Evolutionary conservation across 2,888 invertebrate genomes (phyloP), one percentile per base, ranked within the genome.

Genomic region (Orthosia incerta): DNA sequence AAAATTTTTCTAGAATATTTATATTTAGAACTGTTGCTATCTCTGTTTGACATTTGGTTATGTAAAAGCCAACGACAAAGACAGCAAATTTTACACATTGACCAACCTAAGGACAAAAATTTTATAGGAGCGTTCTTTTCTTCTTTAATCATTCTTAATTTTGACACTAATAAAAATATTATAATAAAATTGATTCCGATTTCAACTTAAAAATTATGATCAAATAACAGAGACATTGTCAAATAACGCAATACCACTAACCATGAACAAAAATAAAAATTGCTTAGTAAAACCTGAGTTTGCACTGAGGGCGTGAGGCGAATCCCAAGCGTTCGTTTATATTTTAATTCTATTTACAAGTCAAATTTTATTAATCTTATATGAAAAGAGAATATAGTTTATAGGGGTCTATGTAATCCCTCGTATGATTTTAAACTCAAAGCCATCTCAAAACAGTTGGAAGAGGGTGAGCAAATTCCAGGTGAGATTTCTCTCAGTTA

Each of bases 1-100:
- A 74, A 68, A 76, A 55, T 12, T 60, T 71, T 91, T 92, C 91
- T 92, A 92, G 91, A 93, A 93, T 84, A 65, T 91, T 93, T 89
- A 91, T 91, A 91, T 87, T 86, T 90, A 83, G 91, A 92, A 7
- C 45, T 77, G 53, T 56, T 59, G 70, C 65, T 71, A 48, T 71
- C 48, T 74, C 74, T 20, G 26, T 82, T 59, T 74, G 3, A 16
- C 57, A 45, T 45, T 13, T 0, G 0, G 0, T 9, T 4, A 9
- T 16, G 0, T 5, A 11, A 4, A 0, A 0, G 26, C 20, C 3
- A 63, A 71, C 2, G 65, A 82, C 46, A 75, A 68, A 71, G 82
- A 82, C 5, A 66, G 55, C 23, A 65, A 62, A n/a, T 16, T 48
- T 59, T 0, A 39, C 15, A 13, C 1, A 0, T 0, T 67, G 23